A percentile compares a stretch with the other conserved stretches of the same genome.
phyloP scores from a whole-genome alignment of 1,140 invertebrate genomes.

The Caenorhabditis tropicalis region DNA sequence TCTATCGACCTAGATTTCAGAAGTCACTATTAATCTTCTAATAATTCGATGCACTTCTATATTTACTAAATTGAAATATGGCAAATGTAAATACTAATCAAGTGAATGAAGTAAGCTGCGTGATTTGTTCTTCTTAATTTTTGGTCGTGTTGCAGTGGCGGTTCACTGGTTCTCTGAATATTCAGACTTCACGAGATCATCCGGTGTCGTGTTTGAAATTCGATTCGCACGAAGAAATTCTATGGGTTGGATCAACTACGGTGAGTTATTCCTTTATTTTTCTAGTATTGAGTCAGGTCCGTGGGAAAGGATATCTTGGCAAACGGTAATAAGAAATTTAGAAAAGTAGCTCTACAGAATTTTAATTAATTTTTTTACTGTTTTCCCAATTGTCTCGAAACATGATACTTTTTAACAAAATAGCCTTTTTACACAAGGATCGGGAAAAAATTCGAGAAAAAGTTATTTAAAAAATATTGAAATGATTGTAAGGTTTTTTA shows the following conservation, averaged over 20 bases:
- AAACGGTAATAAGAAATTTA: no score
- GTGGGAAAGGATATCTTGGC: not conserved
- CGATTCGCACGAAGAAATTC: not conserved
- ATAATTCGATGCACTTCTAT: not conserved
- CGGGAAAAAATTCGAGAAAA: no score
- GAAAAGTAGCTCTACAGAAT: no score
- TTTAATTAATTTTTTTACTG: no score
- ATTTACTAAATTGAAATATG: not conserved
- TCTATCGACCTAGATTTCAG: no score
- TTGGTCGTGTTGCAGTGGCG: slow-evolving; percentile 24
- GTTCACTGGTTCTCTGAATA: not conserved
- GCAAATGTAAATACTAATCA: not conserved
- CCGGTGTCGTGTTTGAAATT: not conserved
- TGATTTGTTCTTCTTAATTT: not conserved
- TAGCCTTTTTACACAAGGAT: no score
- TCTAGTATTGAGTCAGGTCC: no score
- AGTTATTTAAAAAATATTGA: no score
- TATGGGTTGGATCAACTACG: not conserved
- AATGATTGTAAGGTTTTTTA: no score
- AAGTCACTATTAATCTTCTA: not conserved
- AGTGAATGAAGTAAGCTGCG: slow-evolving; percentile 9
- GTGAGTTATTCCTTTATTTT: not conserved
- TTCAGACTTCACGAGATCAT: not conserved
- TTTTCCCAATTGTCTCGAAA: no score
- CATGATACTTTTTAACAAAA: no score